Percentiles rank a stretch among this genome's conserved stretches.
phyloP scores from a whole-genome alignment of 2,888 invertebrate species.

The Agrilus biguttatus region DNA sequence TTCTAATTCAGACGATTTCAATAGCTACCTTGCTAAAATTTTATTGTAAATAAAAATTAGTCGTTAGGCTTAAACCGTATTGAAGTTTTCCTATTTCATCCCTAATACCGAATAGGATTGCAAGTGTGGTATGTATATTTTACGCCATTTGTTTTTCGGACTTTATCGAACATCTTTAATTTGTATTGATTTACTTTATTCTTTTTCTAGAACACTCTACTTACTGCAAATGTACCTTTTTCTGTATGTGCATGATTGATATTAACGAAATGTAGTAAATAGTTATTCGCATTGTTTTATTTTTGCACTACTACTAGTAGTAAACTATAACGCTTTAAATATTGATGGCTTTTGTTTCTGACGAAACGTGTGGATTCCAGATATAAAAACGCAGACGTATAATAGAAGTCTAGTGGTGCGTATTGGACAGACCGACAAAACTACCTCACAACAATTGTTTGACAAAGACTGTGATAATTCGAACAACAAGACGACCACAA shows the following conservation, averaged over 20 bases:
- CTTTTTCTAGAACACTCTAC: too few species aligned
- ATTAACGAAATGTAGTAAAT: slow-evolving; percentile 7
- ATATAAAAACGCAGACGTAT: slow-evolving; percentile 25
- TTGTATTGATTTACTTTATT: too few species aligned
- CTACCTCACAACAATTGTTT: slow-evolving; percentile 19
- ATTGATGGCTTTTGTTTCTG: too few species aligned
- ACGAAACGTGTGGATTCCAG: slow-evolving; percentile 17
- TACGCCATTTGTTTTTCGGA: too few species aligned
- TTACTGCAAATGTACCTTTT: slow-evolving; percentile 12
- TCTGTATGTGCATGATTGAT: slow-evolving; percentile 17
- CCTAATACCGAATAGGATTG: not conserved
- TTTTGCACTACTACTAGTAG: slow-evolving; percentile 7
- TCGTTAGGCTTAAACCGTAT: not conserved
- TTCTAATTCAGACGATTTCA: not conserved
- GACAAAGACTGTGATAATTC: slow-evolving; percentile 12
- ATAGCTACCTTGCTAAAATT: not conserved
- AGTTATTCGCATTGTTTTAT: slow-evolving; percentile 7
- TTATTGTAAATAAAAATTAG: slow-evolving; percentile 1
- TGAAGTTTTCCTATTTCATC: too few species aligned
- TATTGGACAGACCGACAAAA: slow-evolving; percentile 29
- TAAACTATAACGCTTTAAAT: slow-evolving; percentile 3
- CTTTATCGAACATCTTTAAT: too few species aligned
- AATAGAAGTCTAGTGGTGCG: slow-evolving; percentile 32
- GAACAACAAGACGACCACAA: slow-evolving; percentile 28
- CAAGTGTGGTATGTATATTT: not conserved